Base-by-base conservation (phyloP, 2,888 invertebrate species). In the Dicyrtoma fusca region DNA sequence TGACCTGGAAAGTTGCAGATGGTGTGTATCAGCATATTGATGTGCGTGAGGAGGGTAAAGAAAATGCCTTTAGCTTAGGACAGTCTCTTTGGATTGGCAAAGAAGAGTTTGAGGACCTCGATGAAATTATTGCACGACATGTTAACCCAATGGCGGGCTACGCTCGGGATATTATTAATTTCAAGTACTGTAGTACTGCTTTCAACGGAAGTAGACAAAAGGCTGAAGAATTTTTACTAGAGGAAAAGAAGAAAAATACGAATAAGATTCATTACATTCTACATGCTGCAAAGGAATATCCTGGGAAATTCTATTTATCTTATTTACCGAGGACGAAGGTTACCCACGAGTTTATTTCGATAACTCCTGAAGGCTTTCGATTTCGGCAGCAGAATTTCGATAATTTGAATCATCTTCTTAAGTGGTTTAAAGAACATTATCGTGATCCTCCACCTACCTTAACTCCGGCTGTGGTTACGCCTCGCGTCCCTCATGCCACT, bases 371-470 rank as follows among this genome's bases (percentile, higher is more conserved):
- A 77, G 99, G 99, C 1, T 92, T 95, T 83, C 88, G 92, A 69
- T 99, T 95, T 84, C 86, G 98, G 25, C 90, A 91, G 77, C 91
- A 94, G 82, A 88, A 91, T 83, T 98, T 98, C 84, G 91, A 92
- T 79, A 90, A 92, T 0, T 86, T 96, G 0, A 88, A 88, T 53
- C 87, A 88, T 13, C 83, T 98, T 73, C 88, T 99, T 81, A 90
- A 92, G 74, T 99, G 97, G 97, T 99, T 99, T 85, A 99, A 99
- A 83, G 95, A 95, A 84, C 96, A 99, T 84, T 99, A 95, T 86
- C 87, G 71, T 26, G 75, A 75, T 72, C 71, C 75, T 14, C 74
- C 72, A 11, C 76, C 76, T 8, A 68, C 74, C 4, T 44, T 62
- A 14, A 76, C 76, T 26, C 75, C 76, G n/a, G 62, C 61, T 8